Evolutionary conservation across 1,140 invertebrate genomes (phyloP).

Genomic region (Drosophila murphyi): DNA sequence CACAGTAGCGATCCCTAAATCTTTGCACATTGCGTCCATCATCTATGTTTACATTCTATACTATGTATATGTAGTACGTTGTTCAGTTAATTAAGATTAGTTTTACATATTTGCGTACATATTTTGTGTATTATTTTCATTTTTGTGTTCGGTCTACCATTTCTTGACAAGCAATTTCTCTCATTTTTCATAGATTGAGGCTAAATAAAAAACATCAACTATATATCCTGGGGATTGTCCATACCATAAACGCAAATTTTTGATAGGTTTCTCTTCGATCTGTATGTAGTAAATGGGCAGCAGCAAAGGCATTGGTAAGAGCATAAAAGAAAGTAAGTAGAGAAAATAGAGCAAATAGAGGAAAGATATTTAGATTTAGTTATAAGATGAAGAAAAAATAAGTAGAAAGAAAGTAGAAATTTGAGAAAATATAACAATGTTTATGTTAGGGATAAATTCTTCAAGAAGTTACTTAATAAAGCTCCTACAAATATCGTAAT

Average conservation of each 20-base stretch:
- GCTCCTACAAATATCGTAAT: neutral
- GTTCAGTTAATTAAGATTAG: constrained; percentile 29
- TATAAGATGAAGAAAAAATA: neutral
- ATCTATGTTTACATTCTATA: constrained; percentile 41
- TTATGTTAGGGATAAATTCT: neutral
- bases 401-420: neutral
- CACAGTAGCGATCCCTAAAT: constrained; percentile 36
- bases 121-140: constrained; percentile 38
- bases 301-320: neutral
- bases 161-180: constrained; percentile 39
- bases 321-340: neutral
- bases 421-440: too few species aligned
- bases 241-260: constrained; percentile 83
- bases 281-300: constrained; percentile 40
- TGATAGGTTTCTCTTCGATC: constrained; percentile 51
- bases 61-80: constrained; percentile 30
- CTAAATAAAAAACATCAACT: constrained; percentile 60
- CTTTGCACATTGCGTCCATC: constrained; percentile 65
- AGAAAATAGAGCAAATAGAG: neutral
- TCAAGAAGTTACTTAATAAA: too few species aligned
- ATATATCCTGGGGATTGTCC: constrained; percentile 76
- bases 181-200: constrained; percentile 1
- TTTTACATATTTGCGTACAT: constrained; percentile 28
- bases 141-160: constrained; percentile 4
- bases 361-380: neutral